A percentile compares a stretch with the other conserved stretches of the same genome.
phyloP scores from a whole-genome alignment of 1,140 invertebrate species.

The Heliconius congener region DNA sequence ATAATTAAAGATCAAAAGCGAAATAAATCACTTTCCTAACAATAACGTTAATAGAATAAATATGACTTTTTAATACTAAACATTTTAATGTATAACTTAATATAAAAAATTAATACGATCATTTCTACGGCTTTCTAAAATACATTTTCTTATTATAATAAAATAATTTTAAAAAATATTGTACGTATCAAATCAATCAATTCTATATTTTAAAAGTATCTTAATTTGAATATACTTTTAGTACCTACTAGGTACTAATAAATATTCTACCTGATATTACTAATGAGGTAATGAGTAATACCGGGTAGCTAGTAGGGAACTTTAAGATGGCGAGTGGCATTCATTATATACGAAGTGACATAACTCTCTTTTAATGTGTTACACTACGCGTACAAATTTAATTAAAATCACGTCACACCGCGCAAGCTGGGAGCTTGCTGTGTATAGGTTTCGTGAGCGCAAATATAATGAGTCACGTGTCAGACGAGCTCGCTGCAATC shows the following conservation, averaged over 20 bases:
- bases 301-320: not conserved
- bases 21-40: not conserved
- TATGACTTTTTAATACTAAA: not conserved
- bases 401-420: constrained; percentile 25
- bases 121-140: no score
- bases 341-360: not conserved
- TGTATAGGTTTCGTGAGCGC: constrained; percentile 16
- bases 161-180: no score
- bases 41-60: not conserved
- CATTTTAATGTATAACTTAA: not conserved
- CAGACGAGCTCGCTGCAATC: constrained; percentile 5
- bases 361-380: not conserved
- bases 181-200: no score
- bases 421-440: constrained; percentile 3
- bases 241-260: not conserved
- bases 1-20: not conserved
- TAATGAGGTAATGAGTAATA: not conserved
- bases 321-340: not conserved
- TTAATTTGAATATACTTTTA: not conserved
- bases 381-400: constrained; percentile 15
- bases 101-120: no score
- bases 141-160: no score
- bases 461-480: constrained; percentile 23
- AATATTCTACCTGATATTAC: not conserved
- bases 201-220: no score